Evolutionary conservation across 2,113 vertebrate species (phyloP).

Genomic region (Xiphophorus hellerii): DNA sequence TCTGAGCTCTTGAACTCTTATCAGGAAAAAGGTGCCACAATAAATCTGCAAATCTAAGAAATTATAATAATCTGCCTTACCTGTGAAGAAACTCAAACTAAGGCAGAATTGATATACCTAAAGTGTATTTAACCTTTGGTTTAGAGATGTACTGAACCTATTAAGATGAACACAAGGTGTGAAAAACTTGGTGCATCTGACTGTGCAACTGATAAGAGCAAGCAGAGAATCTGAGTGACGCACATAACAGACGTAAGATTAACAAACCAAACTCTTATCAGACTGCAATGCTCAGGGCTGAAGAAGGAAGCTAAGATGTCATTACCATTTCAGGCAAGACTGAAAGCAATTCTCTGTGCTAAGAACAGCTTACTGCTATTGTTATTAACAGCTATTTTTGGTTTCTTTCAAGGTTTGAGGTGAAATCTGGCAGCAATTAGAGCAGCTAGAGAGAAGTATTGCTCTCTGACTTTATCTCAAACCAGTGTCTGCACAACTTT

Average conservation of each 20-base stretch:
- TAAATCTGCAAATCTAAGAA: constrained; percentile 58
- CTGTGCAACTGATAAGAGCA: constrained; percentile 18
- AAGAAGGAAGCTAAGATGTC: constrained; percentile 14
- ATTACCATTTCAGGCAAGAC: constrained; percentile 11
- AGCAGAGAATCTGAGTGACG: constrained; percentile 28
- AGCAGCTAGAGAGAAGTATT: not conserved
- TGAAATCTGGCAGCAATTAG: not conserved
- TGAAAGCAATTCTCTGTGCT: not conserved
- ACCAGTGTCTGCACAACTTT: not conserved
- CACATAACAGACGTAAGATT: constrained; percentile 37
- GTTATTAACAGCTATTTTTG: constrained; percentile 1
- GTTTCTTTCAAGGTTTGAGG: not conserved
- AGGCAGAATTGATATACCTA: constrained; percentile 41
- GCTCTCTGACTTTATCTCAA: not conserved
- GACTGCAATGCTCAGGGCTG: constrained; percentile 19
- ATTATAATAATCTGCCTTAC: constrained; percentile 74
- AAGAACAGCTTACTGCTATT: constrained; percentile 5
- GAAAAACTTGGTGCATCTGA: constrained; percentile 36
- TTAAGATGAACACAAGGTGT: constrained; percentile 53
- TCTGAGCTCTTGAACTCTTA: constrained; percentile 64
- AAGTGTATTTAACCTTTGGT: constrained; percentile 38
- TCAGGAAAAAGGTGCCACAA: constrained; percentile 40
- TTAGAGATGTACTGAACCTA: constrained; percentile 59
- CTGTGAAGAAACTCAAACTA: constrained; percentile 77
- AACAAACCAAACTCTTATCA: constrained; percentile 25